phyloP scores from a whole-genome alignment of 2,888 invertebrate species.

The Volucella zonaria region DNA sequence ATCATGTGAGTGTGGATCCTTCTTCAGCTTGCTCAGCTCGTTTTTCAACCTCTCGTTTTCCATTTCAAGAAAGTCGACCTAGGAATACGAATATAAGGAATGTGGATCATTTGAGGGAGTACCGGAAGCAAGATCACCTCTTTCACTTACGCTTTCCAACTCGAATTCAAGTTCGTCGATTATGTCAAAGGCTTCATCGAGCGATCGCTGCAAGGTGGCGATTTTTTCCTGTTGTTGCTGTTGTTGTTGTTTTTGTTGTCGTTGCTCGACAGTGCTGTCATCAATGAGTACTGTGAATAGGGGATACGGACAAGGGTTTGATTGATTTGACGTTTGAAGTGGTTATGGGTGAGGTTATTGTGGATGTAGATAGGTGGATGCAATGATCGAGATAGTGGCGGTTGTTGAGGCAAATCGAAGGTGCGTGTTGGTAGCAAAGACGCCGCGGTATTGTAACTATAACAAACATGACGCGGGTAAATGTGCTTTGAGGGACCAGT shows the following conservation, averaged over 20 bases:
- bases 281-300: constrained; percentile 2
- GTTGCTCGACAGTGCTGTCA: constrained; percentile 26
- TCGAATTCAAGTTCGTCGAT: constrained; percentile 82
- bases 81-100: constrained; percentile 4
- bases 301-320: neutral
- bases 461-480: too few species aligned
- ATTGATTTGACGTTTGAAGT: constrained; percentile 26
- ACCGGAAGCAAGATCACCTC: constrained; percentile 4
- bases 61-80: constrained; percentile 80
- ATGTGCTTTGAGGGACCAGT: too few species aligned
- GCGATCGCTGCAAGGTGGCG: constrained; percentile 76
- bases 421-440: too few species aligned
- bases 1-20: constrained; percentile 64
- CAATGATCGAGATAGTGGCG: neutral
- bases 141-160: constrained; percentile 79
- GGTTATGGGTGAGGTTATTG: constrained; percentile 4
- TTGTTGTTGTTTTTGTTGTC: constrained; percentile 68
- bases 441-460: too few species aligned
- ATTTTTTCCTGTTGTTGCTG: constrained; percentile 63
- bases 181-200: constrained; percentile 80
- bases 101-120: constrained; percentile 1
- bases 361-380: neutral
- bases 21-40: constrained; percentile 77
- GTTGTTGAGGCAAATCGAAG: too few species aligned
- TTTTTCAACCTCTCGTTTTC: constrained; percentile 79